These are phyloP conservation scores for Microctonus hyperodae DNA, from an alignment of 2,888 invertebrate species.

Conservation along the genomic window DNA sequence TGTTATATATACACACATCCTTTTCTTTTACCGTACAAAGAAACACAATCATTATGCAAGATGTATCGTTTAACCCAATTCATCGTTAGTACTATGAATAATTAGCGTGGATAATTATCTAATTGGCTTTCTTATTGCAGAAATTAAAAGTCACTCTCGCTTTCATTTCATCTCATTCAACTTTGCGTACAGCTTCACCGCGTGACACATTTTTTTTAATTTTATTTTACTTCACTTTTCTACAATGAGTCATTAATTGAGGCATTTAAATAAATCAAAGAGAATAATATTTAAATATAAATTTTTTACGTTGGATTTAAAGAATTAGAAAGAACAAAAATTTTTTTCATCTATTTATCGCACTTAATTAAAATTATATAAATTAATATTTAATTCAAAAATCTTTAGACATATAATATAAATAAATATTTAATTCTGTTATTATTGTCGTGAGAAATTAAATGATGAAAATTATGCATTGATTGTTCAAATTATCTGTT, in stretches of 20 bases:
- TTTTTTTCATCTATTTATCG: background rate
- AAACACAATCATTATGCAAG: conserved; percentile 35
- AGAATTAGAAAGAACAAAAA: background rate
- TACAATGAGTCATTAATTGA: background rate
- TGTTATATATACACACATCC: background rate
- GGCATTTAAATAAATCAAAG: background rate
- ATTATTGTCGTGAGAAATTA: background rate
- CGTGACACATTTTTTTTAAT: background rate
- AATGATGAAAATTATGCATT: background rate
- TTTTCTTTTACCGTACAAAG: background rate
- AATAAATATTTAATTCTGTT: background rate
- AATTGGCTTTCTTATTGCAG: conserved; percentile 42
- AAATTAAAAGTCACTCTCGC: conserved; percentile 30
- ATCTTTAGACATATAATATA: too few species aligned
- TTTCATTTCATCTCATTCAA: conserved; percentile 31
- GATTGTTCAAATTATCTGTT: background rate
- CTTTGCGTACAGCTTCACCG: background rate
- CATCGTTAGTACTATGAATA: conserved; percentile 38
- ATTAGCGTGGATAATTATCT: conserved; percentile 56
- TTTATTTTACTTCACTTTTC: background rate
- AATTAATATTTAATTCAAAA: background rate
- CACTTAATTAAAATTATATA: background rate
- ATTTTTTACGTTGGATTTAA: background rate
- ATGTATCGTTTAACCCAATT: conserved; percentile 46
- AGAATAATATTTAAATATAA: background rate